Conservation (phyloP, 1,140 invertebrate species). For the Hyles vespertilio region DNA sequence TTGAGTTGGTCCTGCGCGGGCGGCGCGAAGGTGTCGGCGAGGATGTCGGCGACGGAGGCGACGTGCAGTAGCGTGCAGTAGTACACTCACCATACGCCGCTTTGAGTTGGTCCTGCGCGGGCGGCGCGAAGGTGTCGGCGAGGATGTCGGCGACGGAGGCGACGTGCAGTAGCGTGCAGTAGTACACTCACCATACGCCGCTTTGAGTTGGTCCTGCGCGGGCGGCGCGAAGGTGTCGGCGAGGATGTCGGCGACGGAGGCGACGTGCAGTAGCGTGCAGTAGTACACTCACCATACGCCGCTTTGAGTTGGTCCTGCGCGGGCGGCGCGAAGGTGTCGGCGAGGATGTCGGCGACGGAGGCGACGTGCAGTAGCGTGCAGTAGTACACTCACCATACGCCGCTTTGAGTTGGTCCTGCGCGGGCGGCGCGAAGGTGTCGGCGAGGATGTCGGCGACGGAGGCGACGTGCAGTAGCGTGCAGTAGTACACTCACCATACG, state of each 20-base stretch:
- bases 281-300: slow-evolving; percentile 24
- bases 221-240: slow-evolving; percentile 87
- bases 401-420: slow-evolving; percentile 80
- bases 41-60: slow-evolving; percentile 88
- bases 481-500: too few species aligned
- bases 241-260: slow-evolving; percentile 90
- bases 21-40: slow-evolving; percentile 89
- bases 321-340: slow-evolving; percentile 87
- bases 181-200: slow-evolving; percentile 25
- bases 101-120: slow-evolving; percentile 81
- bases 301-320: slow-evolving; percentile 81
- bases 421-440: slow-evolving; percentile 86
- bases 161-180: too few species aligned
- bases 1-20: slow-evolving; percentile 81
- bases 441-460: slow-evolving; percentile 91
- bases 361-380: too few species aligned
- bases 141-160: slow-evolving; percentile 91
- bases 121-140: slow-evolving; percentile 87
- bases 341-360: slow-evolving; percentile 89
- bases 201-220: slow-evolving; percentile 81
- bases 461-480: too few species aligned
- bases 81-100: slow-evolving; percentile 41
- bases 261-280: too few species aligned
- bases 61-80: too few species aligned
- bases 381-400: slow-evolving; percentile 27